Evolutionary conservation across 2,797 vertebrate species (phyloP), one percentile per base, ranked within the genome.

Genomic region (Helostoma temminkii): DNA sequence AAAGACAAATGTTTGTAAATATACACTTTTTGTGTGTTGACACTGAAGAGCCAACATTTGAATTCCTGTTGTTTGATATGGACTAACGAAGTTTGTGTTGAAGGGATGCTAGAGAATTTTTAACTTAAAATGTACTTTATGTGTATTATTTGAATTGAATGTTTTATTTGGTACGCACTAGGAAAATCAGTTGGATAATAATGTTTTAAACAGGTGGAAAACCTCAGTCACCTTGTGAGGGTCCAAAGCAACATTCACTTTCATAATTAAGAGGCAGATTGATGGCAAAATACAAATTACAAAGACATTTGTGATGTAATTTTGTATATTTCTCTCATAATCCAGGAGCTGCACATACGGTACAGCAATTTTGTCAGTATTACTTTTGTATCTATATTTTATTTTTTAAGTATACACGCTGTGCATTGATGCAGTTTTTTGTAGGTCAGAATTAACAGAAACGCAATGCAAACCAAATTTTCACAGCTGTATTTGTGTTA

Each of bases 341-440:
- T 69, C 65, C 30, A 69, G 48, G n/a, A 60, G 74, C 50, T 80
- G 68, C 57, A 67, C 48, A 50, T 12, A 7, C 43, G 53, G 53
- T 66, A 63, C 58, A 74, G 71, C 48, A 26, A 1, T 66, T 54
- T 79, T 84, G 36, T 86, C 83, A 86, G 90, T 90, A 85, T 90
- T 89, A 89, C 59, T 64, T 76, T 75, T 65, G 18, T 69, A 53
- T 76, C 77, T 62, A 26, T 73, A 59, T 83, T 73, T 76, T 80
- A 47, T 41, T 62, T 71, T 71, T 28, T 43, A 72, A 61, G 60
- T 69, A 50, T 43, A 71, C 54, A 49, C 72, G 54, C 30, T 82
- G 60, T 76, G 55, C 78, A 70, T 85, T 69, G 42, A 48, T 56
- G 16, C 39, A 2, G 6, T 6, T 41, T n/a, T 41, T 57, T 64